Percentiles rank a stretch among this genome's conserved stretches.
Conservation (phyloP, 2,888 invertebrate genomes). For the Strigamia transsilvanica region DNA sequence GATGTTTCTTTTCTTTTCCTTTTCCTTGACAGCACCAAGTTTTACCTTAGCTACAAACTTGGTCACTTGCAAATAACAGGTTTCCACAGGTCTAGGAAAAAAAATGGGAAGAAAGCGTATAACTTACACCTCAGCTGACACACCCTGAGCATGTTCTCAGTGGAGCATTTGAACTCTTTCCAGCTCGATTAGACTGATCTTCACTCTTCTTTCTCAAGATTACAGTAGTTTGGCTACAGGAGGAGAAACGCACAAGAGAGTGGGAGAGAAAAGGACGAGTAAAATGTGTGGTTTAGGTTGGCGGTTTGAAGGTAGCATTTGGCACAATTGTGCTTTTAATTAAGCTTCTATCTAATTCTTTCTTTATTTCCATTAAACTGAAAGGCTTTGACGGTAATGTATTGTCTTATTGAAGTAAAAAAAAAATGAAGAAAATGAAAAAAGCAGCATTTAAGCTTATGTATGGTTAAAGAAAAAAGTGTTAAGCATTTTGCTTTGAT, state of each 20-base stretch:
- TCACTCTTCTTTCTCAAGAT: slow-evolving; percentile 30
- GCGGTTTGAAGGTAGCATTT: slow-evolving; percentile 30
- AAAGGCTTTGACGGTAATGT: neutral
- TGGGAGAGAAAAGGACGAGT: slow-evolving; percentile 30
- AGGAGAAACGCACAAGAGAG: slow-evolving; percentile 13
- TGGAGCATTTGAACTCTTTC: slow-evolving; percentile 30
- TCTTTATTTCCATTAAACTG: slow-evolving; percentile 9
- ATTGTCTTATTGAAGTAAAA: neutral
- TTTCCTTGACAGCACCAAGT: neutral
- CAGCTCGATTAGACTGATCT: slow-evolving; percentile 30
- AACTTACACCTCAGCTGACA: slow-evolving; percentile 30
- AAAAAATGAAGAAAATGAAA: neutral
- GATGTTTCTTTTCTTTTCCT: neutral
- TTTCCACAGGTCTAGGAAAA: neutral
- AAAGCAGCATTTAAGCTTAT: no score
- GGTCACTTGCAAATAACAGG: slow-evolving; percentile 30
- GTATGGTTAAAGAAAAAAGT: neutral
- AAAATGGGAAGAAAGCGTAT: neutral
- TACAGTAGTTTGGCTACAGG: slow-evolving; percentile 26
- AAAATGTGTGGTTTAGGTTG: slow-evolving; percentile 12
- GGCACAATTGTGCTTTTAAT: slow-evolving; percentile 21
- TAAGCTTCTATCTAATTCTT: slow-evolving; percentile 20
- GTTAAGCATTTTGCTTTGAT: neutral
- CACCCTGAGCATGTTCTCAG: slow-evolving; percentile 26
- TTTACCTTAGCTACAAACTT: slow-evolving; percentile 26